Percentiles rank a stretch among this genome's conserved stretches.
Evolutionary conservation across 2,888 invertebrate genomes (phyloP).

Genomic region (Pachliopta kotzebuea): DNA sequence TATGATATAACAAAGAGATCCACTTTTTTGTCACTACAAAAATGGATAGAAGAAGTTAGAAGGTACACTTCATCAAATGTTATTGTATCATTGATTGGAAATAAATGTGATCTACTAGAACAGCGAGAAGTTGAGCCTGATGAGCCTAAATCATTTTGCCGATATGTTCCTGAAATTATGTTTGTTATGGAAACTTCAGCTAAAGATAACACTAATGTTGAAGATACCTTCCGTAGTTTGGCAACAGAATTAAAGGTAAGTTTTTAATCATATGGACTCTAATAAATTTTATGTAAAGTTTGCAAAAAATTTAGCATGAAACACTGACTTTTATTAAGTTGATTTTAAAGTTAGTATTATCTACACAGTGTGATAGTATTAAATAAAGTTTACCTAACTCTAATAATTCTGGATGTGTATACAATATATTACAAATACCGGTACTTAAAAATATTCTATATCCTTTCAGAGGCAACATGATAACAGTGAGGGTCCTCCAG

Average conservation of each 20-base stretch:
- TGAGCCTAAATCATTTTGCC: constrained; percentile 93
- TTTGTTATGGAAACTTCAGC: constrained; percentile 94
- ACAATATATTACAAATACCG: no score
- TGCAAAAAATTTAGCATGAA: no score
- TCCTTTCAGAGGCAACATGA: constrained; percentile 87
- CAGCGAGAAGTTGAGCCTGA: constrained; percentile 91
- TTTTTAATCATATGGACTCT: background rate
- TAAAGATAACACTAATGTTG: constrained; percentile 94
- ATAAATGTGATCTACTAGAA: constrained; percentile 92
- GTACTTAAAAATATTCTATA: background rate
- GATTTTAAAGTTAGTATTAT: no score
- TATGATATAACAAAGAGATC: constrained; percentile 97
- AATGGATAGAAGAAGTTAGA: constrained; percentile 98
- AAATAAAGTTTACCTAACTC: no score
- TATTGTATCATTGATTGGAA: constrained; percentile 94
- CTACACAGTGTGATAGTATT: no score
- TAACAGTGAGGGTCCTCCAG: constrained; percentile 82
- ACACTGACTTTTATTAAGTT: no score
- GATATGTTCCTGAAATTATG: constrained; percentile 92
- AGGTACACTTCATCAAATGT: constrained; percentile 96
- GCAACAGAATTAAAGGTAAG: constrained; percentile 91
- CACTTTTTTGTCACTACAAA: constrained; percentile 93
- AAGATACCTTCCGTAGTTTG: constrained; percentile 91
- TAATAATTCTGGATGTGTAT: no score
- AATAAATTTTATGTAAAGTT: no score